Percentiles rank a stretch among this genome's conserved stretches.
phyloP scores from a whole-genome alignment of 2,888 invertebrate species.

The Spatulosminthurus flaviceps region DNA sequence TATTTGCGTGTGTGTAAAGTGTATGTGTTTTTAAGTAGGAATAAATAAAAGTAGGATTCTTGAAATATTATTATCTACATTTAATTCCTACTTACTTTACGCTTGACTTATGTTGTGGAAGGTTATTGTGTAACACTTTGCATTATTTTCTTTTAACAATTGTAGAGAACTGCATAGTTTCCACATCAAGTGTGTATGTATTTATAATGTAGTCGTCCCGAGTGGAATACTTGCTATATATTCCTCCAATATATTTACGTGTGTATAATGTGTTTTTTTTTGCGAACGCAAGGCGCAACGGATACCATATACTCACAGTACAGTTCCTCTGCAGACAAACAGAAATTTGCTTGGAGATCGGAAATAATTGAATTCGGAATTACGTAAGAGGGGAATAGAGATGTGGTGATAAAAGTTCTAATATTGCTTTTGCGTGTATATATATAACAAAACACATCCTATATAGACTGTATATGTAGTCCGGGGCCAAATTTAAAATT shows the following conservation, averaged over 20 bases:
- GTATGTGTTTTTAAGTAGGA: too few species aligned
- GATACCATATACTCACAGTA: too few species aligned
- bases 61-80: too few species aligned
- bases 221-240: too few species aligned
- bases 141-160: constrained; percentile 12
- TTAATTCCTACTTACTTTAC: not conserved
- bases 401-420: not conserved
- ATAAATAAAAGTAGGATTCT: not conserved
- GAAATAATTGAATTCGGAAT: constrained; percentile 10
- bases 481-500: not conserved
- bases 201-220: too few species aligned
- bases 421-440: not conserved
- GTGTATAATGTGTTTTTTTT: not conserved
- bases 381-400: not conserved
- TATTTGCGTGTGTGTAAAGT: not conserved
- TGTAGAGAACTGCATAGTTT: not conserved
- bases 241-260: not conserved
- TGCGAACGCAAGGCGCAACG: too few species aligned
- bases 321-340: not conserved
- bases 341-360: not conserved
- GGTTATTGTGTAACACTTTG: constrained; percentile 1
- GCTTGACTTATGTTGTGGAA: constrained; percentile 13
- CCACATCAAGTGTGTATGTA: not conserved
- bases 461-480: too few species aligned
- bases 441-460: too few species aligned